Evolutionary conservation across 2,797 vertebrate genomes (phyloP).

Genomic region (Hylomyscus alleni): DNA sequence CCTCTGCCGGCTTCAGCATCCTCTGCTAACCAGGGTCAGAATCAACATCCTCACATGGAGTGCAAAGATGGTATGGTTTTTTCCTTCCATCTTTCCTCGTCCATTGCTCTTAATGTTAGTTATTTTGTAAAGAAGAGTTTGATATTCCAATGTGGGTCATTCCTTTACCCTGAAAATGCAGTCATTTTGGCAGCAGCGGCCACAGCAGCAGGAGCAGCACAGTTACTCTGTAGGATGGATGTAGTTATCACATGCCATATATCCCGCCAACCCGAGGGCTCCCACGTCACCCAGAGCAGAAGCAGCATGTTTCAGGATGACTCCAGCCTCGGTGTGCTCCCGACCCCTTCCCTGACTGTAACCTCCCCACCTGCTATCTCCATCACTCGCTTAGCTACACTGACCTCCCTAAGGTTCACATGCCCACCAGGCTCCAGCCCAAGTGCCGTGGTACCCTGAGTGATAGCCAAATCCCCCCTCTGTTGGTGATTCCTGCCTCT

Average conservation of each 20-base stretch:
- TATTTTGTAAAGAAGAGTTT: conserved; percentile 7
- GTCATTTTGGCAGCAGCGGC: not conserved
- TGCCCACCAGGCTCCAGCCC: not conserved
- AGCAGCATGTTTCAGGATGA: not conserved
- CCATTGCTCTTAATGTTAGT: not conserved
- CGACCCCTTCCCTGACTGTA: not conserved
- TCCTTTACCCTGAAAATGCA: not conserved
- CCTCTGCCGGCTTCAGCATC: not conserved
- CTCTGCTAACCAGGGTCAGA: not conserved
- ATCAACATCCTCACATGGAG: not conserved
- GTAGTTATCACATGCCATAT: not conserved
- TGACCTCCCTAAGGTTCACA: not conserved
- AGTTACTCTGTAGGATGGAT: not conserved
- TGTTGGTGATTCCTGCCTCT: not conserved
- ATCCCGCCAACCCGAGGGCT: not conserved
- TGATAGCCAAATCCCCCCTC: not conserved
- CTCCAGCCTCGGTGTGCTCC: not conserved
- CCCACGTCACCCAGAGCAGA: not conserved
- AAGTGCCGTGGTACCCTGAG: not conserved
- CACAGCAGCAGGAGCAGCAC: not conserved
- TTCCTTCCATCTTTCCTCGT: not conserved
- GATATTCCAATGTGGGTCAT: not conserved
- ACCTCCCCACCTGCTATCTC: not conserved
- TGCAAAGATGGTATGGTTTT: not conserved
- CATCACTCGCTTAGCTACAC: no score